Conservation (phyloP, 2,113 vertebrate genomes). For the Alethe castanea region DNA sequence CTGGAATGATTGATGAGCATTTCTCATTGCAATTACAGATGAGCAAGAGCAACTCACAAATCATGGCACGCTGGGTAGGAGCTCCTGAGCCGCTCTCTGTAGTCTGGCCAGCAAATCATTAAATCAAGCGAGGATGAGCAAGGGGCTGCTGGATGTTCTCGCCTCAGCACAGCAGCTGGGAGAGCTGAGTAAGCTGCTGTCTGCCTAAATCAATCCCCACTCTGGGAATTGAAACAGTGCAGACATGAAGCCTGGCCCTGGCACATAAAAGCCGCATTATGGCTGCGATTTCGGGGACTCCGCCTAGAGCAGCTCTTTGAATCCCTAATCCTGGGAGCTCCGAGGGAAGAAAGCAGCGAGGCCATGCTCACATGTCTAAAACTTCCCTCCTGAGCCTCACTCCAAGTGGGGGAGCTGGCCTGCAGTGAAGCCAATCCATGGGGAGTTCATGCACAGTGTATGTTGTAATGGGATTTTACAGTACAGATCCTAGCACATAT, state of each 20-base stretch:
- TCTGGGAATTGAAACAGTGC: not conserved
- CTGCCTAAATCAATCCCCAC: slow-evolving; percentile 3
- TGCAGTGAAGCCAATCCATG: not conserved
- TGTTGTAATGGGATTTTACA: slow-evolving; percentile 28
- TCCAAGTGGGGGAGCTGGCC: not conserved
- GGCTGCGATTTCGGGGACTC: not conserved
- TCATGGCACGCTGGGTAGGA: not conserved
- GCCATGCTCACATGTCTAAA: not conserved
- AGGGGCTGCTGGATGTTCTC: slow-evolving; percentile 42
- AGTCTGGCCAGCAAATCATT: slow-evolving; percentile 42
- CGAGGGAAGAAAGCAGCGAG: not conserved
- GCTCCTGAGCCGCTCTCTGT: not conserved
- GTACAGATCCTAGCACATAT: not conserved
- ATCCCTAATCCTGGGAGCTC: not conserved
- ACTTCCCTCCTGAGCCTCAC: not conserved
- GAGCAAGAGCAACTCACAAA: slow-evolving; percentile 15
- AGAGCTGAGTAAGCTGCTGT: slow-evolving; percentile 35
- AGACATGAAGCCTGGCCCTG: not conserved
- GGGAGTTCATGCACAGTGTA: not conserved
- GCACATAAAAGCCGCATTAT: not conserved
- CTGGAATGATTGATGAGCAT: not conserved
- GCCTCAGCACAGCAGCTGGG: slow-evolving; percentile 1
- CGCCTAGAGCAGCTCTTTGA: not conserved
- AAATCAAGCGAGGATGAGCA: slow-evolving; percentile 24
- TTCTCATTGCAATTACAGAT: slow-evolving; percentile 16